These are phyloP conservation scores for Aurelia aurita complex sp. Pacific DNA, from an alignment of 30 jellyfish, hydroid and myxozoan genomes.

Conservation along the genomic window DNA sequence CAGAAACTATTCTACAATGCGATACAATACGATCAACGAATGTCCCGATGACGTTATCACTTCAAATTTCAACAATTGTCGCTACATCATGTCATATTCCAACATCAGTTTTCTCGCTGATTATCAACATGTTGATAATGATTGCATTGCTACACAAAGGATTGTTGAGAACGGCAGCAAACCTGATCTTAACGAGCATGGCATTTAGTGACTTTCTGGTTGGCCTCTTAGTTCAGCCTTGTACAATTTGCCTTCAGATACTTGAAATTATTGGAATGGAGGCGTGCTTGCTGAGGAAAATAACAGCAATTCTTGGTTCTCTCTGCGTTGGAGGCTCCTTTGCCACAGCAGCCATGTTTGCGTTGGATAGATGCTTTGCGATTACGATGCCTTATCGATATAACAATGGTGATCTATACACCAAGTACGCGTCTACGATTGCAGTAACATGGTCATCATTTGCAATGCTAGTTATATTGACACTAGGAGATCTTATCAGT, in stretches of 20 bases:
- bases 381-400: constrained; percentile 12
- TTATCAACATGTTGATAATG: constrained; percentile 9
- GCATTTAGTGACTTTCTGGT: constrained; percentile 52
- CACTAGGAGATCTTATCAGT: not conserved
- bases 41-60: not conserved
- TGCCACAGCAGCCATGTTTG: constrained; percentile 22
- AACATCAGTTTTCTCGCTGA: constrained; percentile 14
- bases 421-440: constrained; percentile 1
- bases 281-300: constrained; percentile 1
- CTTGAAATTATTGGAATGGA: not conserved
- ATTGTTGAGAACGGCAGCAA: constrained; percentile 20
- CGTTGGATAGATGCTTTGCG: constrained; percentile 45
- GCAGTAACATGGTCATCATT: constrained; percentile 11
- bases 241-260: not conserved
- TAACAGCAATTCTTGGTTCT: constrained; percentile 3
- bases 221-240: constrained; percentile 34
- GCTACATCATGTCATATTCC: not conserved
- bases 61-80: not conserved
- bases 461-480: not conserved
- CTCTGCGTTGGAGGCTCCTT: constrained; percentile 40
- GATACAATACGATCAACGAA: not conserved
- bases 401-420: constrained; percentile 1
- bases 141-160: constrained; percentile 1
- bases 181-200: constrained; percentile 47
- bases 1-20: not conserved